Conservation (phyloP, 2,797 vertebrate genomes). For the Intellagama lesueurii region DNA sequence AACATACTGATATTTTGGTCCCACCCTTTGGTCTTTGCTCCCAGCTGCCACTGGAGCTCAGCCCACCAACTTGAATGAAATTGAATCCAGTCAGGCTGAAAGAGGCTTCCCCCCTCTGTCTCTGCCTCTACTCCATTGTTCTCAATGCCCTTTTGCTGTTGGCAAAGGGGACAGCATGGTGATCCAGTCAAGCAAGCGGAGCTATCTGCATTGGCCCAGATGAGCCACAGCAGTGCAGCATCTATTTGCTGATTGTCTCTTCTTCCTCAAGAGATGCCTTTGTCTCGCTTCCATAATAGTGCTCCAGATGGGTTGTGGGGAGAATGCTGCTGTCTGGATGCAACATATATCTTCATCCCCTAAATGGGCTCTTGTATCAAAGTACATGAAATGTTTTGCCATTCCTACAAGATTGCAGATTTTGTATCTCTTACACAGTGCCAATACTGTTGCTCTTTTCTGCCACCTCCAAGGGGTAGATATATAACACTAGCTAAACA, state of each 20-base stretch:
- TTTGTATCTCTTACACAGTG: not conserved
- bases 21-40: no score
- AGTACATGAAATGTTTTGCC: not conserved
- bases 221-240: not conserved
- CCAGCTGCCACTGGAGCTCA: not conserved
- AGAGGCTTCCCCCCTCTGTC: no score
- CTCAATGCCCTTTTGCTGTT: not conserved
- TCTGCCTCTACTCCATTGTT: not conserved
- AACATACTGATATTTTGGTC: no score
- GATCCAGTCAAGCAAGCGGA: not conserved
- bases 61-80: no score
- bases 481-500: not conserved
- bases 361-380: not conserved
- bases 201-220: not conserved
- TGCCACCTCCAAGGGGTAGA: not conserved
- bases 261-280: not conserved
- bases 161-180: not conserved
- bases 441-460: not conserved
- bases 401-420: not conserved
- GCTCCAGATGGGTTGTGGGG: no score
- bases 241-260: not conserved
- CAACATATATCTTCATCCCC: not conserved
- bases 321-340: not conserved
- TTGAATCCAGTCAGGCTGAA: no score
- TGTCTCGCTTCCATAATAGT: not conserved